Conservation (phyloP, 2,797 vertebrate genomes). For the Leptodactylus fallax region DNA sequence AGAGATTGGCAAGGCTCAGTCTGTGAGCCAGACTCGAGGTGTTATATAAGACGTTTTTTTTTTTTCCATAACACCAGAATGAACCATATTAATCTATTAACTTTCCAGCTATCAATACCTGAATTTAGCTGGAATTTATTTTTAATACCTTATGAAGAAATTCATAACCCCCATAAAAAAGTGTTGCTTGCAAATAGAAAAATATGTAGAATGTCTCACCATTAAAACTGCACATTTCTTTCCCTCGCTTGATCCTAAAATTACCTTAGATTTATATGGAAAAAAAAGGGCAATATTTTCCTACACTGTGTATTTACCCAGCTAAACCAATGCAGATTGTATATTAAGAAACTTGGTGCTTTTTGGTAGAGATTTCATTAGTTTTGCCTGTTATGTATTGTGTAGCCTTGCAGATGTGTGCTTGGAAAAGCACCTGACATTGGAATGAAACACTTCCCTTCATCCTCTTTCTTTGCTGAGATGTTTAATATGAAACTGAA, state of each 20-base stretch:
- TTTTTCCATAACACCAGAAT: conserved; percentile 57
- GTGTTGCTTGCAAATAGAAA: conserved; percentile 39
- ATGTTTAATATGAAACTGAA: conserved; percentile 18
- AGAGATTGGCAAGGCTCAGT: conserved; percentile 56
- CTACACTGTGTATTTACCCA: not conserved
- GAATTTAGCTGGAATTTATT: conserved; percentile 45
- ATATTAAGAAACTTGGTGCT: not conserved
- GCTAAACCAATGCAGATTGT: not conserved
- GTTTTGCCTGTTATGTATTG: conserved; percentile 1
- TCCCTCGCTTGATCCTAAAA: conserved; percentile 32
- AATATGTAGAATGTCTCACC: conserved; percentile 29
- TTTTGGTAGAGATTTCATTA: conserved; percentile 19
- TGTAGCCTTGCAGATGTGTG: conserved; percentile 13
- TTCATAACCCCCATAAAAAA: conserved; percentile 45
- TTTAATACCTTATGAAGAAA: conserved; percentile 51
- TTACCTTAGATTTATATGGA: conserved; percentile 36
- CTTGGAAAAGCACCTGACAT: not conserved
- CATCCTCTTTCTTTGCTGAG: not conserved
- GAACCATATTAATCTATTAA: conserved; percentile 65
- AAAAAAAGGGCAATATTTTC: conserved; percentile 34
- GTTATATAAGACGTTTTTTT: conserved; percentile 58
- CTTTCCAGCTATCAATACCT: conserved; percentile 56
- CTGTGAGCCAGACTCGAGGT: conserved; percentile 45
- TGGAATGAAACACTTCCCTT: conserved; percentile 20
- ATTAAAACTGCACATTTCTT: conserved; percentile 35